phyloP scores from a whole-genome alignment of 2,797 vertebrate species.

The Todus mexicanus region DNA sequence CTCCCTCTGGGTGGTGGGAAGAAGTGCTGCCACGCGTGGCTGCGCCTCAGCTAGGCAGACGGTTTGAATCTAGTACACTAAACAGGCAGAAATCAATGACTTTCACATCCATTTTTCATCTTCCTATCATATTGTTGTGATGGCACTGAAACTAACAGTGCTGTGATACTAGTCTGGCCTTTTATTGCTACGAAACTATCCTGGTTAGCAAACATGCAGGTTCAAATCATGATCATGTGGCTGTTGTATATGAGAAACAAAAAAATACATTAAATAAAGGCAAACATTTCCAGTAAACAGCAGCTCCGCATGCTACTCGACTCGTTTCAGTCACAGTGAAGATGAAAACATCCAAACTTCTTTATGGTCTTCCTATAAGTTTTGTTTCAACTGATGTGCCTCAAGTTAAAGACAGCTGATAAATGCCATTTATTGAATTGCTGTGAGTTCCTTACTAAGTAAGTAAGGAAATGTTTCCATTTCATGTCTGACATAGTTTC shows the following conservation, averaged over 20 bases:
- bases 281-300: background rate
- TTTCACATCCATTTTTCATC: background rate
- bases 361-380: background rate
- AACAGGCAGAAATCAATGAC: background rate
- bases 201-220: background rate
- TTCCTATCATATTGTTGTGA: background rate
- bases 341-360: background rate
- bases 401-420: background rate
- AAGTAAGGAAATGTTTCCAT: background rate
- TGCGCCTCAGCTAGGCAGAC: background rate
- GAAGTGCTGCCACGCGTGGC: background rate
- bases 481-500: background rate
- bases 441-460: background rate
- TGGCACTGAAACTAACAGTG: background rate
- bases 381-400: background rate
- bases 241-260: background rate
- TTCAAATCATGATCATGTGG: background rate
- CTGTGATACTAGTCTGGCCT: background rate
- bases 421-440: background rate
- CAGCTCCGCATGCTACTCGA: background rate
- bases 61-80: accelerated
- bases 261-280: background rate
- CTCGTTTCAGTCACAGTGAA: background rate
- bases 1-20: background rate
- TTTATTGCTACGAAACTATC: background rate